These are phyloP conservation scores for Pangasius larnaudii DNA, from an alignment of 2,797 vertebrate genomes.

Conservation along the genomic window DNA sequence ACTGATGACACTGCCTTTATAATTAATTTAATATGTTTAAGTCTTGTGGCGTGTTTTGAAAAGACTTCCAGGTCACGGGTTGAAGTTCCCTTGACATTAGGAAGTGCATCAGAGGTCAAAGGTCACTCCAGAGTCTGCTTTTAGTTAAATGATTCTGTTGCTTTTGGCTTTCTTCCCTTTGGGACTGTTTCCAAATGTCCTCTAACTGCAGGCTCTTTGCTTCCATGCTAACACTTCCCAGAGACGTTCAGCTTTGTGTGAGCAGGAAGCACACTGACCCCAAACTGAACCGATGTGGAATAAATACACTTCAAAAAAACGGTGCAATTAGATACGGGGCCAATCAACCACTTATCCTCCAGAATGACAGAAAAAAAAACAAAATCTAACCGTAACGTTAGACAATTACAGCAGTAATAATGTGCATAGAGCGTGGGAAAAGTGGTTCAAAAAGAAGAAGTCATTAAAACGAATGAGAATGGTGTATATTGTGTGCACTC, in stretches of 20 bases:
- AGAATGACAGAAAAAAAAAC: neutral
- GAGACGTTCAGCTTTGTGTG: neutral
- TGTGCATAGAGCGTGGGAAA: neutral
- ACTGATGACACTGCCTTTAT: too few relatives aligned
- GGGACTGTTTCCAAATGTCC: neutral
- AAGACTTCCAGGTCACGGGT: neutral
- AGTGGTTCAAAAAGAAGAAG: neutral
- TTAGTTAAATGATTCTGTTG: neutral
- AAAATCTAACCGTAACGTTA: neutral
- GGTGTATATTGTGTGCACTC: neutral
- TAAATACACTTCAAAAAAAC: neutral
- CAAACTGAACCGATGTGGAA: neutral
- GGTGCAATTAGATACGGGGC: neutral
- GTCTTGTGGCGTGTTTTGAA: neutral
- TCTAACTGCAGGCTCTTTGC: neutral
- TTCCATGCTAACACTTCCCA: neutral
- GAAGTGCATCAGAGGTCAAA: neutral
- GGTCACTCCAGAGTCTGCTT: neutral
- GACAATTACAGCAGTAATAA: neutral
- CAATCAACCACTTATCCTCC: neutral
- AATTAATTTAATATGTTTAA: too few relatives aligned
- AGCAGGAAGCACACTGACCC: neutral
- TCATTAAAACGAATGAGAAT: neutral
- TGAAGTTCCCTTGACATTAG: neutral
- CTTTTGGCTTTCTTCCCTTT: neutral